phyloP scores from a whole-genome alignment of 1,140 invertebrate species.

The Scylla paramamosain region DNA sequence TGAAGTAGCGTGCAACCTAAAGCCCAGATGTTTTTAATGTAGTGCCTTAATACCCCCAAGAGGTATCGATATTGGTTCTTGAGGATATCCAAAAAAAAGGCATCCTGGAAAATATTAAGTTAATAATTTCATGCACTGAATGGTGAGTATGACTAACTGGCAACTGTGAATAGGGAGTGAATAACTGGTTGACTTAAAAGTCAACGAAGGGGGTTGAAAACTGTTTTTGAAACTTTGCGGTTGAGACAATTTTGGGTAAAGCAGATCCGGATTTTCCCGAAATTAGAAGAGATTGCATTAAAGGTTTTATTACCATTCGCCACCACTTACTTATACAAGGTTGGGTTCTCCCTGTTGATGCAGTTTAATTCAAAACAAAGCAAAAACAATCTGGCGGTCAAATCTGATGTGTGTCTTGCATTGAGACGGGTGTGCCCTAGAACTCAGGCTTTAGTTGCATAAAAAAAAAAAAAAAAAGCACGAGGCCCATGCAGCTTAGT shows the following conservation, averaged over 20 bases:
- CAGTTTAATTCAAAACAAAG: slow-evolving; percentile 45
- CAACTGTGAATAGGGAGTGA: too few relatives aligned
- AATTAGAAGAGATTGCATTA: slow-evolving; percentile 42
- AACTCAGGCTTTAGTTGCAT: slow-evolving; percentile 34
- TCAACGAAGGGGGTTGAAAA: not conserved
- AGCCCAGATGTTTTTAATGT: too few relatives aligned
- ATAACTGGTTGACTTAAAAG: not conserved
- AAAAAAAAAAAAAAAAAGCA: slow-evolving; percentile 13
- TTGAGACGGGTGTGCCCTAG: slow-evolving; percentile 40
- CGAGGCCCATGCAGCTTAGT: slow-evolving; percentile 44
- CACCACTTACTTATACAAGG: slow-evolving; percentile 33
- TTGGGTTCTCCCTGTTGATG: slow-evolving; percentile 30
- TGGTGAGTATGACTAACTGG: too few relatives aligned
- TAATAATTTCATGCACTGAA: too few relatives aligned
- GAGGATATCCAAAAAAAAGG: too few relatives aligned
- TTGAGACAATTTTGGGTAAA: slow-evolving; percentile 56
- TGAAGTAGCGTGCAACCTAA: too few relatives aligned
- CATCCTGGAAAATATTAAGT: too few relatives aligned
- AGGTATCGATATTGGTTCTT: too few relatives aligned
- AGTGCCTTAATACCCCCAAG: too few relatives aligned
- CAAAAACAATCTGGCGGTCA: slow-evolving; percentile 49
- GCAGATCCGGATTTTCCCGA: slow-evolving; percentile 38
- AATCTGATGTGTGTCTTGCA: slow-evolving; percentile 54
- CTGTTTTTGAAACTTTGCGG: not conserved
- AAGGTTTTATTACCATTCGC: slow-evolving; percentile 44